A percentile compares a stretch with the other conserved stretches of the same genome.
These are phyloP conservation scores for Nasonia giraulti DNA, from an alignment of 1,140 invertebrate species.

Conservation along the genomic window DNA sequence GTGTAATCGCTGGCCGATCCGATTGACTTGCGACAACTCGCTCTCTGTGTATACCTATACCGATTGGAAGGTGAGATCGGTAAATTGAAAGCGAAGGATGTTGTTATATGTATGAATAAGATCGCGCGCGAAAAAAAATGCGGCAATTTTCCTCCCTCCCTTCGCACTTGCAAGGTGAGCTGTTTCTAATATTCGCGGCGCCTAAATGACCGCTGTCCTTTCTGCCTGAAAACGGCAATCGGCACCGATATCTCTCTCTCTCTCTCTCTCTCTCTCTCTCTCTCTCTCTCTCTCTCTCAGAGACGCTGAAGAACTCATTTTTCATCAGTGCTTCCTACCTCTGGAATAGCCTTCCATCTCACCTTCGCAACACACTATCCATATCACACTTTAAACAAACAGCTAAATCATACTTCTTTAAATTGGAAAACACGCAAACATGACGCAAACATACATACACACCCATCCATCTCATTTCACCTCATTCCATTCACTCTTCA, in stretches of 20 bases:
- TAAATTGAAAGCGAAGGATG: slow-evolving; percentile 25
- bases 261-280: background rate
- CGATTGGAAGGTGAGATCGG: slow-evolving; percentile 13
- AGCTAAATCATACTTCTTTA: no score
- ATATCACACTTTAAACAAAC: no score
- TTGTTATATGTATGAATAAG: background rate
- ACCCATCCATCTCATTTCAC: no score
- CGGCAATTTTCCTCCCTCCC: background rate
- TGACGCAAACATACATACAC: no score
- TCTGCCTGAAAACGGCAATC: slow-evolving; percentile 34
- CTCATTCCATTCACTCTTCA: no score
- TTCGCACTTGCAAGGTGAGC: background rate
- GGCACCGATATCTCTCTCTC: background rate
- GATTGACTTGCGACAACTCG: slow-evolving; percentile 40
- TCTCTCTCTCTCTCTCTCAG: background rate
- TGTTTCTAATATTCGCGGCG: slow-evolving; percentile 34
- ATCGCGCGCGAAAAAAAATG: no score
- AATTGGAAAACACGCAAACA: no score
- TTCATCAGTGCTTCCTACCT: no score
- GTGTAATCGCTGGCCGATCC: slow-evolving; percentile 45
- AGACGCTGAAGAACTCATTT: no score
- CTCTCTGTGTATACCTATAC: background rate
- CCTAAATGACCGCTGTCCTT: slow-evolving; percentile 19
- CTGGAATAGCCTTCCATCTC: no score
- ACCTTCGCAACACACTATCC: no score